These are phyloP conservation scores for Helogale parvula DNA, from an alignment of 2,113 vertebrate genomes.

Conservation along the genomic window DNA sequence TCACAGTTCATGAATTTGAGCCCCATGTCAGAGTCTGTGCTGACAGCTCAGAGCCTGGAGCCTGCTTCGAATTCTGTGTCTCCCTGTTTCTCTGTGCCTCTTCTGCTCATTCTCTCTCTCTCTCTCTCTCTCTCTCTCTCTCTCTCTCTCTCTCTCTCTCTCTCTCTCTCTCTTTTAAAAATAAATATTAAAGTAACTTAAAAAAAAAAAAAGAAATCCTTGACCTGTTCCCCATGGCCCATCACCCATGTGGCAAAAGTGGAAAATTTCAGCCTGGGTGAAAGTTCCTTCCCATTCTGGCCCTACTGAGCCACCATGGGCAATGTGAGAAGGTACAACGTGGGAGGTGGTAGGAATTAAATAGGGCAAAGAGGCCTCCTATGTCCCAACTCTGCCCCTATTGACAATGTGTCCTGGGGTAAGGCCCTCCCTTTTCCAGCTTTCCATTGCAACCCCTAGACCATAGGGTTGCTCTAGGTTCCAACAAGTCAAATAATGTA, in stretches of 20 bases:
- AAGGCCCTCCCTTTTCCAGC: background rate
- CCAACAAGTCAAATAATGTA: conserved; percentile 35
- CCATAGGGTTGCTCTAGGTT: conserved; percentile 18
- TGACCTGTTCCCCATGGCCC: background rate
- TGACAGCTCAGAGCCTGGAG: too few relatives aligned
- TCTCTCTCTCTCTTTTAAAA: too few relatives aligned
- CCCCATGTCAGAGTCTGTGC: too few relatives aligned
- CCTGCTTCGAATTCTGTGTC: too few relatives aligned
- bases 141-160: too few relatives aligned
- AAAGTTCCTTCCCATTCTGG: background rate
- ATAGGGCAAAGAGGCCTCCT: background rate
- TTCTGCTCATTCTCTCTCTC: too few relatives aligned
- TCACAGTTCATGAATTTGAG: too few relatives aligned
- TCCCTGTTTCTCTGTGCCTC: too few relatives aligned
- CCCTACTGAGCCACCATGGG: background rate
- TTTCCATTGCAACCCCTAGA: background rate
- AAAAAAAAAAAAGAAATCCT: background rate
- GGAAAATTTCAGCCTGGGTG: background rate
- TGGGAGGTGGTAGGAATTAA: background rate
- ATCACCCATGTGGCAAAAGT: background rate
- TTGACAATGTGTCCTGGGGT: background rate
- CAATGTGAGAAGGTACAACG: background rate
- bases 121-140: too few relatives aligned
- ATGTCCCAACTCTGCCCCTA: background rate
- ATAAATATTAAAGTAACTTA: too few relatives aligned